These are phyloP conservation scores for Nannoperca obscura DNA, from an alignment of 2,797 vertebrate genomes.

Conservation along the genomic window DNA sequence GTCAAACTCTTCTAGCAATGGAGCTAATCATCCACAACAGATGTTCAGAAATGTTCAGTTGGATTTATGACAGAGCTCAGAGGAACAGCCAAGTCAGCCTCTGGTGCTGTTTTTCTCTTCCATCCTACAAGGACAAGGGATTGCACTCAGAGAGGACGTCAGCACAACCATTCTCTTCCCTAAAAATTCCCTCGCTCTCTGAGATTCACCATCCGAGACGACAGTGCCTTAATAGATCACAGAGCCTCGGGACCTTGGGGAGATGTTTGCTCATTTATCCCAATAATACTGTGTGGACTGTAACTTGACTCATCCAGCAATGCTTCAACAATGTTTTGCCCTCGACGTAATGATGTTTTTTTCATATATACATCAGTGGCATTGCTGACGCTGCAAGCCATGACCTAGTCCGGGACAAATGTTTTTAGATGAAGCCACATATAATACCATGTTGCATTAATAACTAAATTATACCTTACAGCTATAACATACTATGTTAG, in stretches of 20 bases:
- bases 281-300: slow-evolving; percentile 75
- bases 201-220: slow-evolving; percentile 75
- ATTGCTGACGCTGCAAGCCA: slow-evolving; percentile 56
- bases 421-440: slow-evolving; percentile 35
- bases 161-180: slow-evolving; percentile 72
- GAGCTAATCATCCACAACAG: slow-evolving; percentile 87
- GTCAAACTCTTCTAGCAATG: slow-evolving; percentile 82
- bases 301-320: slow-evolving; percentile 67
- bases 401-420: slow-evolving; percentile 24
- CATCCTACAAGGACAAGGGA: slow-evolving; percentile 82
- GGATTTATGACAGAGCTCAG: slow-evolving; percentile 85
- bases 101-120: slow-evolving; percentile 80
- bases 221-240: slow-evolving; percentile 77
- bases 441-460: slow-evolving; percentile 15
- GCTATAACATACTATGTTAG: slow-evolving; percentile 19
- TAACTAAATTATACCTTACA: slow-evolving; percentile 44
- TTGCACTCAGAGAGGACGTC: slow-evolving; percentile 78
- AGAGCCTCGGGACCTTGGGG: slow-evolving; percentile 74
- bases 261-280: slow-evolving; percentile 80
- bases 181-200: slow-evolving; percentile 66
- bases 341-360: slow-evolving; percentile 50
- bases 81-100: slow-evolving; percentile 86
- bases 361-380: slow-evolving; percentile 32
- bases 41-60: slow-evolving; percentile 85
- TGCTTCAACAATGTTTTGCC: slow-evolving; percentile 48